These are phyloP conservation scores for Zoanthus gigantus DNA, from an alignment of 92 coral and sea anemone genomes.

Conservation along the genomic window DNA sequence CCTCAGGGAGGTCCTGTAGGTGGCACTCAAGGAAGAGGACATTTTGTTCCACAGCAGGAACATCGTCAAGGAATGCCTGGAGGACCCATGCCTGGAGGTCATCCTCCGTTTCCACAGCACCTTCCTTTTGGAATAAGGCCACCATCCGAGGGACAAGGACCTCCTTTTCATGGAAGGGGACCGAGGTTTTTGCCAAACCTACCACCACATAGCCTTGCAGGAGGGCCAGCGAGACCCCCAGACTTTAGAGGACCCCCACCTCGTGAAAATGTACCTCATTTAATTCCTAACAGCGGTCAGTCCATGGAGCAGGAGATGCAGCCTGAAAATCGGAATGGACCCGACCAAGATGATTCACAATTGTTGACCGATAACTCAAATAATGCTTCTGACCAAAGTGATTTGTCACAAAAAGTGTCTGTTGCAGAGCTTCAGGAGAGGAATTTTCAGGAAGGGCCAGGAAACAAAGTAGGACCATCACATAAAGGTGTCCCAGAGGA, in stretches of 20 bases:
- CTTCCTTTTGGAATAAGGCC: slow-evolving; percentile 57
- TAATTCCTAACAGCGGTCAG: slow-evolving; percentile 6
- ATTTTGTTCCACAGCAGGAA: slow-evolving; percentile 50
- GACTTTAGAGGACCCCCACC: slow-evolving; percentile 42
- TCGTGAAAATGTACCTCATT: slow-evolving; percentile 21
- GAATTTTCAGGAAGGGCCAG: background rate
- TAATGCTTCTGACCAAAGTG: slow-evolving; percentile 15
- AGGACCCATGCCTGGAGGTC: slow-evolving; percentile 55
- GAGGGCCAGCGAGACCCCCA: slow-evolving; percentile 44
- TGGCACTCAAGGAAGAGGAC: slow-evolving; percentile 50
- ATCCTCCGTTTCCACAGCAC: slow-evolving; percentile 64
- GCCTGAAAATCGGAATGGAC: slow-evolving; percentile 37
- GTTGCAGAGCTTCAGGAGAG: slow-evolving; percentile 19
- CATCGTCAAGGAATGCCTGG: slow-evolving; percentile 46
- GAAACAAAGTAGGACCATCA: slow-evolving; percentile 4
- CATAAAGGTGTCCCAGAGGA: slow-evolving; percentile 5
- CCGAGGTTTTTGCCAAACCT: slow-evolving; percentile 33
- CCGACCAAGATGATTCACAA: slow-evolving; percentile 14
- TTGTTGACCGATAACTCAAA: background rate
- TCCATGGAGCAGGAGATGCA: slow-evolving; percentile 23
- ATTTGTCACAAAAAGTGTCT: slow-evolving; percentile 19
- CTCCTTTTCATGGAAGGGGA: slow-evolving; percentile 74
- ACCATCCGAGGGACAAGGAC: slow-evolving; percentile 45
- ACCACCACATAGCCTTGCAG: slow-evolving; percentile 42
- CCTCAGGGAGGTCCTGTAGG: slow-evolving; percentile 24